Conservation (phyloP, 2,888 invertebrate genomes). For the Apodemia mormo region DNA sequence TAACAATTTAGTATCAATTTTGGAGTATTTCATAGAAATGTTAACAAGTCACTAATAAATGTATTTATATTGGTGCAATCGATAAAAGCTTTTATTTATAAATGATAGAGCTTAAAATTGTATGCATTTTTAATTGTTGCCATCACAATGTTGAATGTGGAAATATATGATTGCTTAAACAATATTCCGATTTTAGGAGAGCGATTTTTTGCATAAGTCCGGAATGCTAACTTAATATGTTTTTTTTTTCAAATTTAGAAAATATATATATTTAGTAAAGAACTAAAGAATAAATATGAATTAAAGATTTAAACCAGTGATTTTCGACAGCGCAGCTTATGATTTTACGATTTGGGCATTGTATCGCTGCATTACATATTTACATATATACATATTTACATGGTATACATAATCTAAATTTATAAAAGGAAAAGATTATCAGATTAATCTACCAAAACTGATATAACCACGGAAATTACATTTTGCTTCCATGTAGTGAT, state of each 20-base stretch:
- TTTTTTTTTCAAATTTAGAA: neutral
- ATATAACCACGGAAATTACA: too few relatives aligned
- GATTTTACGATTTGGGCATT: too few relatives aligned
- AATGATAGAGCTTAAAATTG: conserved; percentile 6
- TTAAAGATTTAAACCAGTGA: too few relatives aligned
- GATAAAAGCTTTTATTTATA: conserved; percentile 16
- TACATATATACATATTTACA: too few relatives aligned
- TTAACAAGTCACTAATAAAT: conserved; percentile 20
- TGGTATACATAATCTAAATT: too few relatives aligned
- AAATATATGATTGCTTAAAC: conserved; percentile 4
- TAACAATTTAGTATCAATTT: conserved; percentile 46
- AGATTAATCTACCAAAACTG: too few relatives aligned
- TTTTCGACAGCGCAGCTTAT: too few relatives aligned
- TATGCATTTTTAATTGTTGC: conserved; percentile 15
- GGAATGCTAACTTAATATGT: neutral
- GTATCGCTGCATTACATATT: too few relatives aligned
- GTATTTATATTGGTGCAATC: conserved; percentile 22
- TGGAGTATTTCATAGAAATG: conserved; percentile 40
- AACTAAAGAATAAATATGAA: too few relatives aligned
- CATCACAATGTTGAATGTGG: conserved; percentile 2
- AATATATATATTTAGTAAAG: too few relatives aligned
- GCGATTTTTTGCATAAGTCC: neutral
- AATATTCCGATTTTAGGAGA: neutral
- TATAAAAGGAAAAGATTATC: too few relatives aligned
- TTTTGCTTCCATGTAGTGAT: too few relatives aligned